These are phyloP conservation scores for Amblyopsis rosae DNA, from an alignment of 2,113 vertebrate genomes.

Conservation along the genomic window DNA sequence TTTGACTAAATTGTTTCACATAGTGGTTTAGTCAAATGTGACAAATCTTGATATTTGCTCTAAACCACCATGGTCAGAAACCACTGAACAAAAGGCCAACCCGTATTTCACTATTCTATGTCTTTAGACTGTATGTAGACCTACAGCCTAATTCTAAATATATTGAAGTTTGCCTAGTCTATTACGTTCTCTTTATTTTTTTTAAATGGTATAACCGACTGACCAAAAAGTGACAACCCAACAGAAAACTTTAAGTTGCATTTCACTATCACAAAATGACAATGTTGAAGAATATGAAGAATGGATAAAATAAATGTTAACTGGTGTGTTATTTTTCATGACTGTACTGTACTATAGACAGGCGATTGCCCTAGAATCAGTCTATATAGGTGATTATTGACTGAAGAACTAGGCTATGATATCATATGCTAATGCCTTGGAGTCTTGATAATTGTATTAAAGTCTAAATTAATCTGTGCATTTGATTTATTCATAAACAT, in stretches of 20 bases:
- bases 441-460: neutral
- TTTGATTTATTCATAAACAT: conserved; percentile 35
- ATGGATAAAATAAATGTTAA: neutral
- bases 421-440: conserved; percentile 24
- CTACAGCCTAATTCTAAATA: too few species aligned
- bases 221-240: neutral
- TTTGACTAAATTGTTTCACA: too few species aligned
- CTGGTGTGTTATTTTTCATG: conserved; percentile 10
- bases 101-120: too few species aligned
- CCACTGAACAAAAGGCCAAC: too few species aligned
- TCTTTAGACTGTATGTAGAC: too few species aligned
- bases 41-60: too few species aligned
- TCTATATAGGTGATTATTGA: conserved; percentile 7
- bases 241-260: neutral
- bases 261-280: neutral
- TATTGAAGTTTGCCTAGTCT: too few species aligned
- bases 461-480: neutral
- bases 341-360: conserved; percentile 5
- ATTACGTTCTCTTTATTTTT: neutral
- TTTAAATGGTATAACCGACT: neutral
- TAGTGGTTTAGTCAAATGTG: too few species aligned
- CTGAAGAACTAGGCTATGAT: neutral
- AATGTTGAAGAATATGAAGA: too few species aligned
- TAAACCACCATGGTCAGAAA: too few species aligned
- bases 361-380: conserved; percentile 41